A percentile compares a stretch with the other conserved stretches of the same genome.
Evolutionary conservation across 1,140 invertebrate species (phyloP).

Genomic region (Atta cephalotes): DNA sequence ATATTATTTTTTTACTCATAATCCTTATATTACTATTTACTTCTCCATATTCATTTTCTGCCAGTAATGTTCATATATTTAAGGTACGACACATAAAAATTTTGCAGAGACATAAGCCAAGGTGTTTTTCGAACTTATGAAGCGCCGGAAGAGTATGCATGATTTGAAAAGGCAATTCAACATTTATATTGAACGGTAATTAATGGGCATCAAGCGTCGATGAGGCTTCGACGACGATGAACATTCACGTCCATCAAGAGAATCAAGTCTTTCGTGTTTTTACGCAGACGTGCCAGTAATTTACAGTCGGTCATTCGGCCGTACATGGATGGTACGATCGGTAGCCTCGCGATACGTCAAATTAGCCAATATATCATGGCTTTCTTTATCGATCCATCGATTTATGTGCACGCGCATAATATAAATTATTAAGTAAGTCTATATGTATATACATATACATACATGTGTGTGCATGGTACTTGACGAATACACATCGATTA

Average conservation of each 20-base stretch:
- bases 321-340: slow-evolving; percentile 83
- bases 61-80: neutral
- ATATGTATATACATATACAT: neutral
- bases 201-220: slow-evolving; percentile 82
- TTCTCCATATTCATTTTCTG: neutral
- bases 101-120: neutral
- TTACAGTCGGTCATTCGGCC: slow-evolving; percentile 86
- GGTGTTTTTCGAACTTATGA: neutral
- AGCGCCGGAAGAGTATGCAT: neutral
- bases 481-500: neutral
- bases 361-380: slow-evolving; percentile 86
- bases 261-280: slow-evolving; percentile 78
- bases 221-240: slow-evolving; percentile 81
- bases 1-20: neutral
- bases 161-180: slow-evolving; percentile 67
- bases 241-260: slow-evolving; percentile 79
- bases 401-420: slow-evolving; percentile 86
- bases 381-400: slow-evolving; percentile 83
- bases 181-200: slow-evolving; percentile 69
- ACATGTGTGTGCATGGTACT: neutral
- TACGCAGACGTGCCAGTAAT: slow-evolving; percentile 84
- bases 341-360: slow-evolving; percentile 85
- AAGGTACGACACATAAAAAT: neutral
- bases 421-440: slow-evolving; percentile 86
- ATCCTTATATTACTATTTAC: neutral